phyloP scores from a whole-genome alignment of 1,140 invertebrate species.

The Aphelinus certus region DNA sequence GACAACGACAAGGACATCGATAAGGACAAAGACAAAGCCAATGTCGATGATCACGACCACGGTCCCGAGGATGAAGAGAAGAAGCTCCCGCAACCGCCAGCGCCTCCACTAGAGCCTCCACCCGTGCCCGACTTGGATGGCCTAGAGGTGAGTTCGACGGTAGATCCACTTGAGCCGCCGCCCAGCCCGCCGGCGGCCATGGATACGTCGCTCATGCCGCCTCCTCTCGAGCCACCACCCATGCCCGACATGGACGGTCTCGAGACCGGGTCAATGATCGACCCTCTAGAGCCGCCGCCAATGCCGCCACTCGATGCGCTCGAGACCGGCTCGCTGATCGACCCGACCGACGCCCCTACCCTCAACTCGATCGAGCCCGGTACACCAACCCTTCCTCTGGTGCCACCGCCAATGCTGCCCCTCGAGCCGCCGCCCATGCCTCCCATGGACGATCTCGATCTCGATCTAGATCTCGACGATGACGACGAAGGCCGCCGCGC shows the following conservation, averaged over 20 bases:
- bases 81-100: no score
- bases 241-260: background rate
- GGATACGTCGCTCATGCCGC: conserved; percentile 6
- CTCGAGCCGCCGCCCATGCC: background rate
- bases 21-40: no score
- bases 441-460: background rate
- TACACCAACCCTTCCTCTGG: background rate
- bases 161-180: no score
- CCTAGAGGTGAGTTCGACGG: background rate
- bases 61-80: no score
- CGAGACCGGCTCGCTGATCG: background rate
- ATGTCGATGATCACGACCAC: no score
- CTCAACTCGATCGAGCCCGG: background rate
- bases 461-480: background rate
- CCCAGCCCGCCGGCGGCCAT: background rate
- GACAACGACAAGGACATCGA: no score
- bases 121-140: conserved; percentile 15
- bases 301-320: conserved; percentile 22
- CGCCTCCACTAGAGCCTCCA: conserved; percentile 19
- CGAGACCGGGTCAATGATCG: background rate
- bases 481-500: conserved; percentile 1
- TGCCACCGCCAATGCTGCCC: conserved; percentile 22
- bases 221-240: background rate
- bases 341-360: no score
- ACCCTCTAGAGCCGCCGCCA: conserved; percentile 18